Base-by-base conservation (phyloP, 2,888 invertebrate species). In the Acronicta psi region DNA sequence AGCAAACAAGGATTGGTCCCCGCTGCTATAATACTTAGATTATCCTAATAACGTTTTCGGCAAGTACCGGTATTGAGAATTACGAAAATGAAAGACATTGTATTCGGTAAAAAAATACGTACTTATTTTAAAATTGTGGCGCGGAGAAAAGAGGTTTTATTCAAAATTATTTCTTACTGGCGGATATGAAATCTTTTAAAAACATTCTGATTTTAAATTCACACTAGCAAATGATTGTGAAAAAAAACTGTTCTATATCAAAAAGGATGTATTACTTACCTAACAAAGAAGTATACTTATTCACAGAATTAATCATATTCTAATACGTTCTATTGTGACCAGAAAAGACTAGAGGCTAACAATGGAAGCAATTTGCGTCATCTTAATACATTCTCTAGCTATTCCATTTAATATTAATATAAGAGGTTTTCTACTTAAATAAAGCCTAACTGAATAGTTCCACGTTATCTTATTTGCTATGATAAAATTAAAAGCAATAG, bases 1-100 rank as follows among this genome's bases (percentile, higher is more conserved):
- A 55, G 71, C 75, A 80, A 83, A 82, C 82, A 79, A 34, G 59
- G 37, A 63, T 34, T 23, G 50, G 54, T 60, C 79, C 79, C 80
- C 69, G 53, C 75, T 80, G 80, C 84, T 86, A 88, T 89, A 84
- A 88, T 88, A 88, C 83, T 88, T 85, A 87, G 86, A 89, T 88
- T 88, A 89, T 83, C 81, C 83, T 87, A 87, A 88, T 85, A 85
- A 82, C 76, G 81, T 87, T 84, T 82, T 79, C 64, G 70, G 62
- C 75, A 79, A 83, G 75, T 75, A 68, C 61, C 45, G 5, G 9
- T 17, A 9, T 46, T 36, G 8, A 25, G 65, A 71, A 49, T 41
- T 52, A 44, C 20, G 31, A 71, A 72, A 53, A n/a, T 13, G 10
- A n/a, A 14, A 17, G 47, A 42, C 10, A 34, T 38, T 73, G 79